phyloP scores from a whole-genome alignment of 2,113 vertebrate species.

The Himantopus leucocephalus region DNA sequence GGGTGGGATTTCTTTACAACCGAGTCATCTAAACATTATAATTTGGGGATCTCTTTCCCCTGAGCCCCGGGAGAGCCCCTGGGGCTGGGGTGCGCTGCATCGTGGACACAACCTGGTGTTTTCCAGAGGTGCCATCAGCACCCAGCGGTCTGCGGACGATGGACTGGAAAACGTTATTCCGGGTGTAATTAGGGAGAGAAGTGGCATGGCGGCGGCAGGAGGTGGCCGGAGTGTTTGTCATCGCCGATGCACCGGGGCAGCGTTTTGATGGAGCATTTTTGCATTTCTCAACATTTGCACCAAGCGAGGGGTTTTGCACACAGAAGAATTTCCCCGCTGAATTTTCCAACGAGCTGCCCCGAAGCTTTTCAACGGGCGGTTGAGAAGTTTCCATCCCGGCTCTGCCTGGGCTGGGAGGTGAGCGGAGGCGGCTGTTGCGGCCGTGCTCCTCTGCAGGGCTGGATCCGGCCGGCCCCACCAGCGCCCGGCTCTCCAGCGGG shows the following conservation, averaged over 20 bases:
- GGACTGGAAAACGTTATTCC: rapidly evolving
- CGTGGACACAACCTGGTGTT: rapidly evolving
- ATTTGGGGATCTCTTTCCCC: neutral
- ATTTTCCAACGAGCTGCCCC: neutral
- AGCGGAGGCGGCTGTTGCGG: rapidly evolving
- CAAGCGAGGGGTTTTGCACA: rapidly evolving
- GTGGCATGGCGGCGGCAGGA: rapidly evolving
- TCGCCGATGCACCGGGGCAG: rapidly evolving
- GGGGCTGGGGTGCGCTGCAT: rapidly evolving
- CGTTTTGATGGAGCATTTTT: rapidly evolving
- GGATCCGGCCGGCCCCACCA: rapidly evolving
- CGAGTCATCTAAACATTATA: neutral
- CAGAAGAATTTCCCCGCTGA: neutral
- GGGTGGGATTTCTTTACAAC: neutral
- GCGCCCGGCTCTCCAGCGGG: rapidly evolving
- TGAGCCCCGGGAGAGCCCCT: rapidly evolving
- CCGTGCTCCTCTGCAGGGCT: neutral
- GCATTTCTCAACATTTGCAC: neutral
- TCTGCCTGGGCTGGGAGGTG: rapidly evolving
- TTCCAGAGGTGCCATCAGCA: neutral
- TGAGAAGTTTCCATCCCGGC: neutral
- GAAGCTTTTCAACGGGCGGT: rapidly evolving
- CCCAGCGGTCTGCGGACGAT: rapidly evolving
- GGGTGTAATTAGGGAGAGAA: too few species aligned
- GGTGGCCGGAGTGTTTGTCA: rapidly evolving